phyloP scores from a whole-genome alignment of 2,888 invertebrate genomes.

The Volucella inflata region DNA sequence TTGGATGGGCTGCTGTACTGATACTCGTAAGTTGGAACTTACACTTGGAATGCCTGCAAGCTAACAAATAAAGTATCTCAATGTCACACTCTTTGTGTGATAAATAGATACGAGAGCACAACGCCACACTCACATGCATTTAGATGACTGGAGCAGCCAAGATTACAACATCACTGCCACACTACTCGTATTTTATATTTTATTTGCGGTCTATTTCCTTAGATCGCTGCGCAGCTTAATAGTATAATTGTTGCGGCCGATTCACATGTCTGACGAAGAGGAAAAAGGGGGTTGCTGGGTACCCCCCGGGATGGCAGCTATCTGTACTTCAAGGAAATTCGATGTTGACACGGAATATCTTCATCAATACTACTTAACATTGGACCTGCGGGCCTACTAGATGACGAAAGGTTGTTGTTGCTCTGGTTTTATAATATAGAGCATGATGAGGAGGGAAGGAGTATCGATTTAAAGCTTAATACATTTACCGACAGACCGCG shows the following conservation, averaged over 20 bases:
- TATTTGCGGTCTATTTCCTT: constrained; percentile 72
- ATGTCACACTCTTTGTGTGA: constrained; percentile 60
- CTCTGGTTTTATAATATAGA: constrained; percentile 38
- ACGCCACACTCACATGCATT: constrained; percentile 17
- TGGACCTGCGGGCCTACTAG: constrained; percentile 5
- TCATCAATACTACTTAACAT: constrained; percentile 70
- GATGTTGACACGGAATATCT: constrained; percentile 69
- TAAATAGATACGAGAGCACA: constrained; percentile 21
- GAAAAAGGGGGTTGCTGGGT: background rate
- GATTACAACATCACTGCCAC: constrained; percentile 48
- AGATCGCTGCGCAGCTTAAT: constrained; percentile 61
- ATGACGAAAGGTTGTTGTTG: constrained; percentile 43
- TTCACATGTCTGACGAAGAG: background rate
- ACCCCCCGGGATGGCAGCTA: background rate
- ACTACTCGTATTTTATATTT: no score
- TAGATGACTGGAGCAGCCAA: constrained; percentile 6
- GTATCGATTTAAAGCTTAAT: no score
- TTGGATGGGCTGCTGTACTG: constrained; percentile 27
- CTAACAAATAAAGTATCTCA: constrained; percentile 63
- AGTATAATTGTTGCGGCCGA: constrained; percentile 60
- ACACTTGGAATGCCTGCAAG: constrained; percentile 49
- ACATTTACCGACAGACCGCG: no score
- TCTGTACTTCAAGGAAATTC: constrained; percentile 43
- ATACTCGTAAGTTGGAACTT: no score
- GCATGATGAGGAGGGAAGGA: background rate